A percentile compares a stretch with the other conserved stretches of the same genome.
phyloP scores from a whole-genome alignment of 2,797 vertebrate genomes.

The Emys orbicularis region DNA sequence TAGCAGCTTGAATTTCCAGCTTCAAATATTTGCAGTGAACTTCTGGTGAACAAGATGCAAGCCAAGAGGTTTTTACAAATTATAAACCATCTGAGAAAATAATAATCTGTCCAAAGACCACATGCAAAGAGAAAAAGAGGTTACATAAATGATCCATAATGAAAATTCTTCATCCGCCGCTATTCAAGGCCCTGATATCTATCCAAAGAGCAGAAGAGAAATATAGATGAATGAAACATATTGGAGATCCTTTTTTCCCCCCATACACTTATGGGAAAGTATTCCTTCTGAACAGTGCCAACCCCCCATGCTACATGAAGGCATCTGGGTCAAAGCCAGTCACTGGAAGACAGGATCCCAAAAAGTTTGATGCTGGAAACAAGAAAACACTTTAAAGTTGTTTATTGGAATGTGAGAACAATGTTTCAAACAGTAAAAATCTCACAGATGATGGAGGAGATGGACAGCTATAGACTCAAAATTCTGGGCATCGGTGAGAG shows the following conservation, averaged over 20 bases:
- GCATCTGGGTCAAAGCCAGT: neutral
- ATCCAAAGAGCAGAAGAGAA: neutral
- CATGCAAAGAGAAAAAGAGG: neutral
- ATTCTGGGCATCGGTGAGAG: neutral
- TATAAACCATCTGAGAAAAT: neutral
- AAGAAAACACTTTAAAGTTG: neutral
- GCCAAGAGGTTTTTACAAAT: neutral
- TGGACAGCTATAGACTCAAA: neutral
- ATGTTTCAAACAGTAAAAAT: neutral
- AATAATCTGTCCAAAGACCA: neutral
- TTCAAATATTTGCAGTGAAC: neutral
- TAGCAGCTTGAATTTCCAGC: neutral
- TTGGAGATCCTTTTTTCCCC: rapidly evolving
- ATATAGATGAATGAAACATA: neutral
- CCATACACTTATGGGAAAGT: rapidly evolving
- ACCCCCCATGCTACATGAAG: neutral
- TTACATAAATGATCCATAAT: neutral
- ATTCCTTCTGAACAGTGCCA: neutral
- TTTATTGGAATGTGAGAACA: neutral
- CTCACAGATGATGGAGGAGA: neutral
- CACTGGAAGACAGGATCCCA: neutral
- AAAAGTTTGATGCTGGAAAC: neutral
- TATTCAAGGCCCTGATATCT: neutral
- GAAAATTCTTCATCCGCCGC: neutral
- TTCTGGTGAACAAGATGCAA: neutral